Percentiles rank a stretch among this genome's conserved stretches.
These are phyloP conservation scores for Tetheella fluctuosa DNA, from an alignment of 2,888 invertebrate species.

Conservation along the genomic window DNA sequence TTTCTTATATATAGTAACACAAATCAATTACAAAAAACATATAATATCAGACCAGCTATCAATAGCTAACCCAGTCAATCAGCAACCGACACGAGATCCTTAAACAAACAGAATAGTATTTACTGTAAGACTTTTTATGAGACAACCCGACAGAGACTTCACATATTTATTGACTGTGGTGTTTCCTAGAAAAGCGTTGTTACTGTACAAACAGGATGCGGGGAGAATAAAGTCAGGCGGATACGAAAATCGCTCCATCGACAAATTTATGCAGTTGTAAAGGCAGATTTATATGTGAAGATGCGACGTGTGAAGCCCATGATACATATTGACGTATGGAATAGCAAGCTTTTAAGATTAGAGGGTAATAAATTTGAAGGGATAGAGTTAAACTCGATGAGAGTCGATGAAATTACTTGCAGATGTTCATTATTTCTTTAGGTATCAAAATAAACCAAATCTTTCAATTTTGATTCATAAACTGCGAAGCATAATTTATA, in stretches of 20 bases:
- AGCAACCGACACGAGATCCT: conserved; percentile 29
- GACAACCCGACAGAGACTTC: conserved; percentile 29
- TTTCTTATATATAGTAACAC: too few relatives aligned
- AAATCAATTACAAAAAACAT: neutral
- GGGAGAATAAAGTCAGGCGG: conserved; percentile 68
- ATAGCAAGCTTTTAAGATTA: conserved; percentile 12
- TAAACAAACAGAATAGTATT: conserved; percentile 28
- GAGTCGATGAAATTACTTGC: neutral
- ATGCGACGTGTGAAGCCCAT: conserved; percentile 66
- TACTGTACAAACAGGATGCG: conserved; percentile 67
- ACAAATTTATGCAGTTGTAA: conserved; percentile 81
- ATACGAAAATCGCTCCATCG: conserved; percentile 77
- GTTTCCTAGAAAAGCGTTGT: conserved; percentile 56
- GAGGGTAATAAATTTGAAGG: neutral
- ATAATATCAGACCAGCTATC: neutral
- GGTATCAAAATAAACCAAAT: neutral
- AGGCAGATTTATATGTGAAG: conserved; percentile 73
- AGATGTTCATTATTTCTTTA: neutral
- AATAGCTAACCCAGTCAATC: neutral
- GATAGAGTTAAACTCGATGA: neutral
- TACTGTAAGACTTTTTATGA: conserved; percentile 34
- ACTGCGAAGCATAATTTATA: neutral
- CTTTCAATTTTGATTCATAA: neutral
- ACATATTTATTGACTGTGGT: conserved; percentile 42
- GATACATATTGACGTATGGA: conserved; percentile 36